Evolutionary conservation across 1,140 invertebrate species (phyloP), one percentile per base, ranked within the genome.

Genomic region (Halyomorpha halys): DNA sequence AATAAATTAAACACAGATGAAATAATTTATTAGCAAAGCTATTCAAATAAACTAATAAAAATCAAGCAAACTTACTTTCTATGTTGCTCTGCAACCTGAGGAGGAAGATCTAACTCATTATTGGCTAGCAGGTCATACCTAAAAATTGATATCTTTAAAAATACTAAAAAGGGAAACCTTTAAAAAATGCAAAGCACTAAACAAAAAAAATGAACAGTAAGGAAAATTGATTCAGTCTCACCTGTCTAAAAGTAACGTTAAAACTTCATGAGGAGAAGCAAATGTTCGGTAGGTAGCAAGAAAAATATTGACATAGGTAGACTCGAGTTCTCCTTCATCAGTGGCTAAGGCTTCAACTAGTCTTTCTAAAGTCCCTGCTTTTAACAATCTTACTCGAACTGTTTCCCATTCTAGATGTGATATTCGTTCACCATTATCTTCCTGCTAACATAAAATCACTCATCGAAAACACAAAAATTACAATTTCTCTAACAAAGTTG

Each of bases 341-440:
- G 90, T 92, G 51, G 91, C 87, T 67, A 97, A 76, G 67, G 90
- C 89, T 76, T 97, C 94, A 19, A 98, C 91, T 62, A 99, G 78
- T 70, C 87, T 85, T 68, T 92, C 87, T 62, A 98, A 81, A 0
- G 94, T 96, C n/a, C 94, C 97, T 1, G 93, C 94, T 78, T 97
- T 97, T 45, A 99, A 84, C 68, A 97, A 91, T 53, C 92, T 83
- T 19, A 97, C 90, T 65, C 94, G 83, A 64, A 98, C 91, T n/a
- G 95, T 98, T 80, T 98, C 95, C 96, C 96, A 99, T 83, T 98
- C 95, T 71, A 99, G 76, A 77, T 96, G 92, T 25, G 93, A 94
- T 68, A 94, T 92, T 76, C 91, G 89, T 76, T 90, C 89, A 70
- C 90, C 87, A 2, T 59, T 67, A 44, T 67, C 66, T 71, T 90